Percentiles rank a stretch among this genome's conserved stretches.
phyloP scores from a whole-genome alignment of 1,140 invertebrate genomes.

The Drosophila sucinea region DNA sequence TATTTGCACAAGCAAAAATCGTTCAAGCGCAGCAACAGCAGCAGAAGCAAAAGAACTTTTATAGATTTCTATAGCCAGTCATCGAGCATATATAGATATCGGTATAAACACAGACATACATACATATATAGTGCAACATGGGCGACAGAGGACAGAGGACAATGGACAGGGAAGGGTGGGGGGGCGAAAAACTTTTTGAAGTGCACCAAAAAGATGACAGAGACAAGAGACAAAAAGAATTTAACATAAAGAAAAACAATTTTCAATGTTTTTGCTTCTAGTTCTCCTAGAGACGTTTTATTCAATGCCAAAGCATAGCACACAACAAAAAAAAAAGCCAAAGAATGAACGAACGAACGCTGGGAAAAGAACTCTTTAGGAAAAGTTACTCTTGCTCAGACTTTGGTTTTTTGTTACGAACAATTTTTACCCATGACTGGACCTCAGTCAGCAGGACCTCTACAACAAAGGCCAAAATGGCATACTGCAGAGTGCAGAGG shows the following conservation, averaged over 20 bases:
- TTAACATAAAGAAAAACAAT: slow-evolving; percentile 73
- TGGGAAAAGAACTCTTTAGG: slow-evolving; percentile 50
- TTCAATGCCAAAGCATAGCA: slow-evolving; percentile 63
- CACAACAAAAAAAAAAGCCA: slow-evolving; percentile 3
- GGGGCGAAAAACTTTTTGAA: slow-evolving; percentile 58
- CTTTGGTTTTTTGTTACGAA: slow-evolving; percentile 55
- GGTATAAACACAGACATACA: not conserved
- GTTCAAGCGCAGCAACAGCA: slow-evolving; percentile 52
- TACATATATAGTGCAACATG: slow-evolving; percentile 37
- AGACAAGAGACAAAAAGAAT: slow-evolving; percentile 68
- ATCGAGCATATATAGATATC: slow-evolving; percentile 23
- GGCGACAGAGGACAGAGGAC: not conserved
- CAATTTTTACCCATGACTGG: slow-evolving; percentile 69
- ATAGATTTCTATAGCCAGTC: slow-evolving; percentile 50
- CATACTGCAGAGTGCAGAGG: not conserved
- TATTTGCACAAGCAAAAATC: slow-evolving; percentile 74
- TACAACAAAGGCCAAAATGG: slow-evolving; percentile 37
- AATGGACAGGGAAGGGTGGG: slow-evolving; percentile 42
- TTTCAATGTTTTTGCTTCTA: slow-evolving; percentile 79
- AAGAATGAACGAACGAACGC: not conserved
- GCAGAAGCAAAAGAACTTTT: slow-evolving; percentile 30
- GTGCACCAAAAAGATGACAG: slow-evolving; percentile 49
- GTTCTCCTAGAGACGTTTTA: slow-evolving; percentile 61
- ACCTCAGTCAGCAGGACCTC: slow-evolving; percentile 61
- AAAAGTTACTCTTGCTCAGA: slow-evolving; percentile 47